Conservation (phyloP, 2,797 vertebrate genomes). For the Periparus ater region DNA sequence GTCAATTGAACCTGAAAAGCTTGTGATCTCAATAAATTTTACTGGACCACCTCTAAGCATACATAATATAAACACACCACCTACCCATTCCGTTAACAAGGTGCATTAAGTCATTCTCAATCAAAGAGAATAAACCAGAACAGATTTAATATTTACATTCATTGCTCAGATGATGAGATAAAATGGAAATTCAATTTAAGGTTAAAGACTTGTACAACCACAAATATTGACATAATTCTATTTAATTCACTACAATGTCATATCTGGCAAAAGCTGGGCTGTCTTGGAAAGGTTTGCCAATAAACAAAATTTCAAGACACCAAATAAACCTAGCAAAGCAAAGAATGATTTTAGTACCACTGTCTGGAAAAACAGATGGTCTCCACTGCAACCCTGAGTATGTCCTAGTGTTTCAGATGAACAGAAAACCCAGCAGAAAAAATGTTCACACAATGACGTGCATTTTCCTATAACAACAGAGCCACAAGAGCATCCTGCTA, state of each 20-base stretch:
- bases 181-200: not conserved
- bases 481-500: not conserved
- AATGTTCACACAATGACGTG: rapidly evolving
- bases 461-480: rapidly evolving
- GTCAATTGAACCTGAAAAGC: not conserved
- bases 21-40: not conserved
- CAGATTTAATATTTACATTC: not conserved
- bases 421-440: not conserved
- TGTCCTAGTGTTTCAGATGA: not conserved
- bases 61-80: not conserved
- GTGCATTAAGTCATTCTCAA: not conserved
- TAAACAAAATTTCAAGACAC: not conserved
- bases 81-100: not conserved
- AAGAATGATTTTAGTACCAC: not conserved
- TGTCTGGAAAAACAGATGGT: not conserved
- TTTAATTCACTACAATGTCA: not conserved
- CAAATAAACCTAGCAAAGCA: not conserved
- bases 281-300: not conserved
- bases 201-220: not conserved
- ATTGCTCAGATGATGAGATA: not conserved
- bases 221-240: not conserved
- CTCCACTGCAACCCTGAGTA: not conserved
- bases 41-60: not conserved
- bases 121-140: not conserved
- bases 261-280: not conserved